Base-by-base conservation (phyloP, 2,797 vertebrate genomes). In the Alca torda region DNA sequence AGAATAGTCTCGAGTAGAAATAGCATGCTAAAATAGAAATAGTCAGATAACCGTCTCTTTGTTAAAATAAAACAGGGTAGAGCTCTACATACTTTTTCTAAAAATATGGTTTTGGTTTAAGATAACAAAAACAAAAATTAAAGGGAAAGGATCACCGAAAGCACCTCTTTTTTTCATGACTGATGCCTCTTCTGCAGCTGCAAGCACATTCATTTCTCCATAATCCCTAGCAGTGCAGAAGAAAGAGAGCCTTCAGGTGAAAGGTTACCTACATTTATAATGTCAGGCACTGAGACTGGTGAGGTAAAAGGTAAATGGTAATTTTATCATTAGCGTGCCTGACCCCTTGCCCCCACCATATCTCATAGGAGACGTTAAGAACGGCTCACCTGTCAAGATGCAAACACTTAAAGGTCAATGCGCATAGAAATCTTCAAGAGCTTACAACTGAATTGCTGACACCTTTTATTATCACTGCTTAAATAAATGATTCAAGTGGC, bases 241-340 rank as follows among this genome's bases (percentile, higher is more conserved):
- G 96, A 98, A 97, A 97, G 92, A 97, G 87, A 96, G 94, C 94
- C 89, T 97, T 92, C 97, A 96, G 98, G 98, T 98, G 98, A 98
- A 98, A 98, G 98, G 98, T 98, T 98, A 98, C 96, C 97, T 97
- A 97, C 98, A 98, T 98, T 98, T 98, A 98, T 98, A 98, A 98
- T 98, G 98, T 98, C 98, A 98, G 97, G 95, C 87, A 77, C 94
- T 9, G 84, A 97, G 97, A 86, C 95, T 96, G 96, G 97, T 33
- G 72, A 98, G 97, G 98, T 97, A 98, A 97, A 98, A 98, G 98
- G 98, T 98, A 98, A 98, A 98, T 97, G 97, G 98, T 98, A 98
- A 98, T 98, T 98, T 98, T 98, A 97, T 98, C 98, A 98, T 98
- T 98, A 98, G 98, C 98, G 35, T 98, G 97, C 97, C 98, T 98